These are phyloP conservation scores for Actias luna DNA, from an alignment of 2,888 invertebrate species.

Conservation along the genomic window DNA sequence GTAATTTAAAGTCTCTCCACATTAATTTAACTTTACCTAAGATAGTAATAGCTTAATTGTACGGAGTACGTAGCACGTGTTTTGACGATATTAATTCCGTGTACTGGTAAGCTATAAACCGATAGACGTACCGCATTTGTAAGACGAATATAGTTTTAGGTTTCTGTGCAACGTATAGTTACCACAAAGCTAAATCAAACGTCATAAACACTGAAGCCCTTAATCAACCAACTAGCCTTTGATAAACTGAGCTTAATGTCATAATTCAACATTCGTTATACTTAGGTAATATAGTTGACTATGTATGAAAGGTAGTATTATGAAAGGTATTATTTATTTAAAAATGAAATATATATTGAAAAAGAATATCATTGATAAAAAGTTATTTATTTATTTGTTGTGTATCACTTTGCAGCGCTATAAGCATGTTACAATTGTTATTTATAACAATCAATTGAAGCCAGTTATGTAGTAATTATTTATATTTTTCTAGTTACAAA, in stretches of 20 bases:
- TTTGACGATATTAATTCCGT: background rate
- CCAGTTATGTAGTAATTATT: too few species aligned
- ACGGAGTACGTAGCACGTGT: background rate
- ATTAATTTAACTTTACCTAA: background rate
- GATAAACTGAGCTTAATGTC: slow-evolving; percentile 49
- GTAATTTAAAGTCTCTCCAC: background rate
- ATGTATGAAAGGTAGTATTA: too few species aligned
- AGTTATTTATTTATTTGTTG: too few species aligned
- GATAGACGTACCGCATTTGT: background rate
- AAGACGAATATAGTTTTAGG: slow-evolving; percentile 13
- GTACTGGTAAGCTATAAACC: background rate
- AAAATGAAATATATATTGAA: too few species aligned
- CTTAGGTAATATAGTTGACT: background rate
- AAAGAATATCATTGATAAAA: too few species aligned
- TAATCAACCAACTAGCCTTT: slow-evolving; percentile 61
- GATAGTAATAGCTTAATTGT: background rate
- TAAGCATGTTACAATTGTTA: too few species aligned
- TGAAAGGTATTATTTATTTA: too few species aligned
- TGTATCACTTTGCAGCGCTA: too few species aligned
- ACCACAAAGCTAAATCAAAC: slow-evolving; percentile 64
- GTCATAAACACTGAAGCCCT: slow-evolving; percentile 61
- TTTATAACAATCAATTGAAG: too few species aligned
- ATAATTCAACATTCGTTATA: slow-evolving; percentile 18
- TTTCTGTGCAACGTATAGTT: slow-evolving; percentile 21
- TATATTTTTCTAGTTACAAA: too few species aligned